These are phyloP conservation scores for Dendropsophus ebraccatus DNA, from an alignment of 2,113 vertebrate genomes.

Conservation along the genomic window DNA sequence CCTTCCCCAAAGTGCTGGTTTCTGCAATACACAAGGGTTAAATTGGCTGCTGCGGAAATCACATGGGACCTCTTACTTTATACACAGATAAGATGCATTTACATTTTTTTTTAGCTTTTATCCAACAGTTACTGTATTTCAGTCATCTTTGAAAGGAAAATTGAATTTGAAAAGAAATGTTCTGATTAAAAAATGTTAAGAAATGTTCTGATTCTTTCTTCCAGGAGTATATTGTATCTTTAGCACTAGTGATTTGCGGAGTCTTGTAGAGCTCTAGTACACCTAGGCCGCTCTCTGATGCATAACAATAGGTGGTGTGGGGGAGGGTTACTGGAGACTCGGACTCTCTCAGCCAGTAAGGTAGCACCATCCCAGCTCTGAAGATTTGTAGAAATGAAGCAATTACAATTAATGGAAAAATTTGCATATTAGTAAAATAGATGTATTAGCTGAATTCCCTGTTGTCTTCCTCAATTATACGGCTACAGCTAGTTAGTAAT, in stretches of 20 bases:
- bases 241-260: neutral
- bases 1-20: neutral
- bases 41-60: neutral
- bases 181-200: neutral
- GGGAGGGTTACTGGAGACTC: neutral
- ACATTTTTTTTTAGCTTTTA: neutral
- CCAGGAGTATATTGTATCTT: neutral
- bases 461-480: neutral
- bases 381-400: conserved; percentile 41
- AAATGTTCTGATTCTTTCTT: neutral
- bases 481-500: neutral
- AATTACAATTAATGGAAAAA: conserved; percentile 55
- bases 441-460: conserved; percentile 43
- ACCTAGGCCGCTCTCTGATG: neutral
- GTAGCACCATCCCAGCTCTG: conserved; percentile 27
- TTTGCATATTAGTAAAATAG: conserved; percentile 39
- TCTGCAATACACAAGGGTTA: neutral
- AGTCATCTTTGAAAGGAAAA: neutral
- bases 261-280: neutral
- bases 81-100: neutral
- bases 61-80: neutral
- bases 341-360: neutral
- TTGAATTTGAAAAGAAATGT: neutral
- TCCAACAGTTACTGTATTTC: neutral
- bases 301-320: neutral